phyloP scores from a whole-genome alignment of 2,888 invertebrate genomes.

The Watsonalla cultraria region DNA sequence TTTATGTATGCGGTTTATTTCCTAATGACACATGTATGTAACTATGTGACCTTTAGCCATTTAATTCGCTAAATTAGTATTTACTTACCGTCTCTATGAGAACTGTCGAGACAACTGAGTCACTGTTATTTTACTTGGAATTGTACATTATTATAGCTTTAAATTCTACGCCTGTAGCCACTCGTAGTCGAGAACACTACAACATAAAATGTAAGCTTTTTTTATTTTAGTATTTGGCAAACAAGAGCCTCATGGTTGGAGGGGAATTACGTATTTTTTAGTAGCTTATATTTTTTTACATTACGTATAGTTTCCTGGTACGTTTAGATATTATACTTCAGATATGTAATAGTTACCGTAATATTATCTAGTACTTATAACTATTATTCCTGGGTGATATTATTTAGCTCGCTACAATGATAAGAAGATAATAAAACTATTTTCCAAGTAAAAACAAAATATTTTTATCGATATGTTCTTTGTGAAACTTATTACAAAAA shows the following conservation, averaged over 20 bases:
- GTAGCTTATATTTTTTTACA: too few species aligned
- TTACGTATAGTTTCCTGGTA: too few species aligned
- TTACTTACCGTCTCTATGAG: neutral
- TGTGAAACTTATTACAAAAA: too few species aligned
- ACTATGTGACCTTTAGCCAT: slow-evolving; percentile 2
- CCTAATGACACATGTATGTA: slow-evolving; percentile 1
- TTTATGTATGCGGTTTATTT: neutral
- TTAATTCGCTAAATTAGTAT: neutral
- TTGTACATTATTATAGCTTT: neutral
- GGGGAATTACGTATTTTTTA: too few species aligned
- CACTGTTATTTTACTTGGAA: neutral
- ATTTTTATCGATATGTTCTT: too few species aligned
- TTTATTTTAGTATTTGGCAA: neutral
- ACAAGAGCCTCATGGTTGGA: neutral
- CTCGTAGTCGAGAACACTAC: neutral
- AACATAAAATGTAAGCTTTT: neutral
- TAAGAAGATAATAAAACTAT: too few species aligned
- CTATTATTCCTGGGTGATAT: too few species aligned
- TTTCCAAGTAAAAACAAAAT: too few species aligned
- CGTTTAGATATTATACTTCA: too few species aligned
- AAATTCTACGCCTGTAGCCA: neutral
- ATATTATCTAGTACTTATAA: too few species aligned
- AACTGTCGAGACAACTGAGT: slow-evolving; percentile 1
- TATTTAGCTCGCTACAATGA: too few species aligned
- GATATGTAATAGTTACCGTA: too few species aligned